These are phyloP conservation scores for Redunca redunca DNA, from an alignment of 2,113 vertebrate species.

Conservation along the genomic window DNA sequence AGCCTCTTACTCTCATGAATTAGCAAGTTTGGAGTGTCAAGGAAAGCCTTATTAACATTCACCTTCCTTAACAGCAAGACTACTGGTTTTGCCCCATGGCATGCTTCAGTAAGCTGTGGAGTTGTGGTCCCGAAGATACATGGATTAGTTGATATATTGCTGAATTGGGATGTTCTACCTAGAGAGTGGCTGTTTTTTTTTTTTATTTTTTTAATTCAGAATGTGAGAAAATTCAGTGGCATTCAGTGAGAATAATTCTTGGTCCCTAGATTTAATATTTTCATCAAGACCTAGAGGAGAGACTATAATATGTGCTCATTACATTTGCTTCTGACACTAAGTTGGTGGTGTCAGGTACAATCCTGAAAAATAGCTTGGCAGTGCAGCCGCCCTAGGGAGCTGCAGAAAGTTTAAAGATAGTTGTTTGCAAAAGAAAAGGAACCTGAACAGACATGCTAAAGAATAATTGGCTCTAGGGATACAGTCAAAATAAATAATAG, in stretches of 20 bases:
- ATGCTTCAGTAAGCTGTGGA: neutral
- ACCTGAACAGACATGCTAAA: neutral
- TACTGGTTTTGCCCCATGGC: neutral
- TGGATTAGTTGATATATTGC: neutral
- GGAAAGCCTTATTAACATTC: neutral
- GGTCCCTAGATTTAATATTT: slow-evolving; percentile 12
- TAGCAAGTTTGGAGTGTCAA: neutral
- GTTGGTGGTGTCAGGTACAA: neutral
- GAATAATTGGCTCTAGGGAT: slow-evolving; percentile 25
- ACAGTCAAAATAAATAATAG: neutral
- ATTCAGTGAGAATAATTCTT: neutral
- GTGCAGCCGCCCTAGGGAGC: neutral
- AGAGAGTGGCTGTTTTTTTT: neutral
- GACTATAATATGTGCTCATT: slow-evolving; percentile 13
- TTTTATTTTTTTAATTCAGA: neutral
- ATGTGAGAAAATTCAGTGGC: neutral
- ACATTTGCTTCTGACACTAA: slow-evolving; percentile 13
- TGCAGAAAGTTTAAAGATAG: neutral
- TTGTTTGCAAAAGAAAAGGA: slow-evolving; percentile 19
- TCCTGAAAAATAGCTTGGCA: neutral
- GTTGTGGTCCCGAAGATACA: accelerated
- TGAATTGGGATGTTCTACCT: neutral
- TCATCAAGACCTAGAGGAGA: neutral
- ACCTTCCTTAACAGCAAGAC: neutral
- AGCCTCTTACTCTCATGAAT: neutral